Evolutionary conservation across 1,140 invertebrate species (phyloP).

Genomic region (Drosophila yakuba): DNA sequence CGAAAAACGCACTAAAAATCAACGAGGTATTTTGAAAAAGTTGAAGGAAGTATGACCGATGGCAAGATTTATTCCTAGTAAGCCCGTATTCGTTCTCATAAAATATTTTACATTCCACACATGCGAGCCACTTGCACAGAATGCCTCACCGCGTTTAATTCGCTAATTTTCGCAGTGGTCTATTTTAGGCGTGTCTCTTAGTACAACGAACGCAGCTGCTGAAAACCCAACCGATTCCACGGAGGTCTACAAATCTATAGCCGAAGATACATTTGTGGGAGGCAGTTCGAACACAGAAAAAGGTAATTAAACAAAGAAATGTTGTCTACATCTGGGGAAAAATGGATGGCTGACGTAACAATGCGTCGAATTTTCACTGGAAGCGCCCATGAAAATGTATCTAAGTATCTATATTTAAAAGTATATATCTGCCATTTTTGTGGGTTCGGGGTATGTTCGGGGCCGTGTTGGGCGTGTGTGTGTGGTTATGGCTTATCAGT

Average conservation of each 20-base stretch:
- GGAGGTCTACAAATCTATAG: constrained; percentile 62
- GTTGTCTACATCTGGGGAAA: constrained; percentile 2
- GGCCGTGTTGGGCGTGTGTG: not conserved
- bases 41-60: not conserved
- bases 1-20: not conserved
- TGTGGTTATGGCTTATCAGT: constrained; percentile 19
- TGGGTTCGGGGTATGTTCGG: not conserved
- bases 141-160: constrained; percentile 7
- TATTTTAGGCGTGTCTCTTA: constrained; percentile 20
- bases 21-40: too few species aligned
- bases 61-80: not conserved
- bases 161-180: not conserved
- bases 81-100: not conserved
- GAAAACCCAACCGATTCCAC: not conserved
- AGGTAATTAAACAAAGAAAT: constrained; percentile 46
- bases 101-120: not conserved
- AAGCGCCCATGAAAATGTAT: constrained; percentile 9
- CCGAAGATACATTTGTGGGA: constrained; percentile 49
- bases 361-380: constrained; percentile 18
- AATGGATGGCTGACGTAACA: constrained; percentile 61
- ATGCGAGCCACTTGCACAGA: not conserved
- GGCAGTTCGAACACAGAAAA: constrained; percentile 29
- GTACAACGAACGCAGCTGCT: constrained; percentile 25
- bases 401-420: constrained; percentile 16
- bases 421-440: not conserved